A percentile compares a stretch with the other conserved stretches of the same genome.
Evolutionary conservation across 2,797 vertebrate species (phyloP).

Genomic region (Eutrigla gurnardus): DNA sequence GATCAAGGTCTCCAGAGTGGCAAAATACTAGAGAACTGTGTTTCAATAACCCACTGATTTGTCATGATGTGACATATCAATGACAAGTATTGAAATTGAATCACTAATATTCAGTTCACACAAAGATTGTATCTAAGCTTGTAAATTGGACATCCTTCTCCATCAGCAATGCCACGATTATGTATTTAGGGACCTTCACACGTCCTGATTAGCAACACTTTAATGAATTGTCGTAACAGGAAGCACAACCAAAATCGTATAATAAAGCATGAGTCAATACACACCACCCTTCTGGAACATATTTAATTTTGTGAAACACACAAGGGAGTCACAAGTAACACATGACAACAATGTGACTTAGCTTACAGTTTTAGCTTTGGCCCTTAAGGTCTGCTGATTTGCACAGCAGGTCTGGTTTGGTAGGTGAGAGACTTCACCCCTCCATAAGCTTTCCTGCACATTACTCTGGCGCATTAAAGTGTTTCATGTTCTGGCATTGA

Average conservation of each 20-base stretch:
- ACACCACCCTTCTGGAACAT: not conserved
- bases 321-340: constrained; percentile 6
- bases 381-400: constrained; percentile 28
- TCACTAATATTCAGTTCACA: not conserved
- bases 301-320: not conserved
- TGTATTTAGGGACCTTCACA: not conserved
- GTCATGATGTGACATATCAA: constrained; percentile 6
- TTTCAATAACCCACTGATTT: not conserved
- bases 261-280: accelerated
- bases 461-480: not conserved
- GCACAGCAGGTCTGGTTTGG: constrained; percentile 26
- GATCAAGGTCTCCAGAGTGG: not conserved
- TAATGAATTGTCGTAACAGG: not conserved
- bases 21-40: not conserved
- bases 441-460: constrained; percentile 19
- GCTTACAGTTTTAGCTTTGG: constrained; percentile 16
- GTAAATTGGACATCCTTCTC: not conserved
- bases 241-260: not conserved
- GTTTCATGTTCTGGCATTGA: constrained; percentile 22
- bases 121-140: not conserved
- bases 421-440: not conserved
- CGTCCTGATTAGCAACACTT: not conserved
- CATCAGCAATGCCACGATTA: too few species aligned
- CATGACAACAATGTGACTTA: constrained; percentile 39
- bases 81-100: not conserved